phyloP scores from a whole-genome alignment of 23 tunicate genomes.

The Styela plicata region DNA sequence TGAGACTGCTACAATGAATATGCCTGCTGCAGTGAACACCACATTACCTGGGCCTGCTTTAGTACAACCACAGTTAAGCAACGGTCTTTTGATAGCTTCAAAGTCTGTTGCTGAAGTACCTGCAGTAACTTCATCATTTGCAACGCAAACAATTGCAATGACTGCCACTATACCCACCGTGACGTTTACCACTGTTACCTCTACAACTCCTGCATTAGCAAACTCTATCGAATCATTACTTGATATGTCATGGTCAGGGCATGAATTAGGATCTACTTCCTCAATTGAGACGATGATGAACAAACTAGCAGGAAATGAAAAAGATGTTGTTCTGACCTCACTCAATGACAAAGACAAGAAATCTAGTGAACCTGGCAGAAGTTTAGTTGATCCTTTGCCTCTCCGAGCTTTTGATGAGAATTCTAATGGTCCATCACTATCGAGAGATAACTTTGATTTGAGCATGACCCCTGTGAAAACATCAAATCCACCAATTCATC shows the following conservation, averaged over 20 bases:
- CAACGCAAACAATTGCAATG: neutral
- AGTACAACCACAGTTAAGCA: neutral
- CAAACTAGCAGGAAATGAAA: neutral
- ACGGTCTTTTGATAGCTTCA: neutral
- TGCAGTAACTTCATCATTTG: neutral
- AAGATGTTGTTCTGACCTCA: neutral
- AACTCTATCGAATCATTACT: neutral
- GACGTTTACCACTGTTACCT: neutral
- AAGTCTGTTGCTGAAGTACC: neutral
- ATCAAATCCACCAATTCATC: slow-evolving; percentile 39
- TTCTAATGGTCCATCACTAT: slow-evolving; percentile 22
- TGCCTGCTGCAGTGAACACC: neutral
- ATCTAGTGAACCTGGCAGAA: neutral
- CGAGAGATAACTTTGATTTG: slow-evolving; percentile 39
- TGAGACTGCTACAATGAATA: neutral
- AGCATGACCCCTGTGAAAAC: slow-evolving; percentile 26
- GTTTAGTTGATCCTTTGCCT: neutral
- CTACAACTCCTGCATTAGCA: too few relatives aligned
- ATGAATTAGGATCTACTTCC: neutral
- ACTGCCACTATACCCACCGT: neutral
- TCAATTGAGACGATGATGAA: neutral
- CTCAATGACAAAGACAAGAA: neutral
- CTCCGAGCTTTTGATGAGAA: neutral
- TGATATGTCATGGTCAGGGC: neutral
- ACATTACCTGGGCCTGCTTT: neutral